Conservation (phyloP, 2,797 vertebrate species). For the Gymnopithys bicolor region DNA sequence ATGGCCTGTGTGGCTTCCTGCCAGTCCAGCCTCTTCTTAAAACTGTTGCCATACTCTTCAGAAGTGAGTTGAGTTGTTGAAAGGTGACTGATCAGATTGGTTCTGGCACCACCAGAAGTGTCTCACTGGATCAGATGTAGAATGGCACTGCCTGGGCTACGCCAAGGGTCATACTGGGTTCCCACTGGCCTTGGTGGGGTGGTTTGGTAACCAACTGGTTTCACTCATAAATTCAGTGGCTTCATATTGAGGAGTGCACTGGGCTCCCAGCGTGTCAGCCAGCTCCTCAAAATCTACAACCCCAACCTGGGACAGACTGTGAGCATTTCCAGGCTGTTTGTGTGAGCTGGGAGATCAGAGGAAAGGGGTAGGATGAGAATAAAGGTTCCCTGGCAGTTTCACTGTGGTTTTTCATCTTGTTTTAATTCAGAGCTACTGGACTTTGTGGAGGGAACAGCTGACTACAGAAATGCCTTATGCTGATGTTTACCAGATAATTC, state of each 20-base stretch:
- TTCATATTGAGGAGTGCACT: background rate
- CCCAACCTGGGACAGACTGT: background rate
- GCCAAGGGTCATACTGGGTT: background rate
- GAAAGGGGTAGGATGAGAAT: background rate
- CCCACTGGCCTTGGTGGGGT: background rate
- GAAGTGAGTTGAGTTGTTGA: background rate
- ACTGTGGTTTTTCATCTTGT: background rate
- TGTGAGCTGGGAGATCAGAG: background rate
- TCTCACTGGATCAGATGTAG: fast-evolving
- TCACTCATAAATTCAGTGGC: background rate
- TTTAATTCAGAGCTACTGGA: constrained; percentile 24
- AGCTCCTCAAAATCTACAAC: background rate
- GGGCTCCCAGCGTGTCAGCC: background rate
- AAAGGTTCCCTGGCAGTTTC: background rate
- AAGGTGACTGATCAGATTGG: background rate
- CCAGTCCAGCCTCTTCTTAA: background rate
- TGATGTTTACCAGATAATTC: constrained; percentile 44
- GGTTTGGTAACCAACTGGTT: background rate
- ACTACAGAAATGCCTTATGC: background rate
- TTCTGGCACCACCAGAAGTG: background rate
- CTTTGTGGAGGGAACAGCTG: background rate
- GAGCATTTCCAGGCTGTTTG: background rate
- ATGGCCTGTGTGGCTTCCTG: background rate
- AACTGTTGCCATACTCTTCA: background rate
- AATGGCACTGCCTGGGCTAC: background rate